phyloP scores from a whole-genome alignment of 2,113 vertebrate species.

The Sprattus sprattus region DNA sequence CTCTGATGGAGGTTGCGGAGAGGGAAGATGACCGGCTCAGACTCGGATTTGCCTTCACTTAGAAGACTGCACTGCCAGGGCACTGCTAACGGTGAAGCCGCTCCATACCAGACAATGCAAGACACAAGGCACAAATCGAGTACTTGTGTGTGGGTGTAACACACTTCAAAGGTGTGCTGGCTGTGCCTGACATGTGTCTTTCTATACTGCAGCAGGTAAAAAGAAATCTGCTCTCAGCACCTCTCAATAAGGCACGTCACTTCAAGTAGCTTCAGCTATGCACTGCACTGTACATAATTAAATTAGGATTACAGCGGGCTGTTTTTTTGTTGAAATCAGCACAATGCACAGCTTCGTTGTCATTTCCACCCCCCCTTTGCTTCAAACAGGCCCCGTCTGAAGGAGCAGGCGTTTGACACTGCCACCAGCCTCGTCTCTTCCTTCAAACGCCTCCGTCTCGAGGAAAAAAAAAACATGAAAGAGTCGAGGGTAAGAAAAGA shows the following conservation, averaged over 20 bases:
- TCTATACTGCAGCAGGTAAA: background rate
- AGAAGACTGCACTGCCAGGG: background rate
- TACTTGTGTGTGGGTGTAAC: background rate
- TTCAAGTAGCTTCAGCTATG: constrained; percentile 24
- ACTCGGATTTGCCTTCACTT: background rate
- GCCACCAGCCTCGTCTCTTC: constrained; percentile 50
- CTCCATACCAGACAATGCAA: background rate
- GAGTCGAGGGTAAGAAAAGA: constrained; percentile 29
- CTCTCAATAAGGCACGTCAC: background rate
- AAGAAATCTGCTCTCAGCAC: background rate
- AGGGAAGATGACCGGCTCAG: background rate
- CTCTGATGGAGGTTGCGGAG: background rate
- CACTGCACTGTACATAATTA: constrained; percentile 53
- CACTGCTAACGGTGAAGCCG: background rate
- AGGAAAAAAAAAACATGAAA: constrained; percentile 62
- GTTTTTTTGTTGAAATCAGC: constrained; percentile 34
- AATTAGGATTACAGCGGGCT: constrained; percentile 43
- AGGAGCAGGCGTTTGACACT: constrained; percentile 40
- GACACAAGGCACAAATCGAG: background rate
- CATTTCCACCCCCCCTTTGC: constrained; percentile 39
- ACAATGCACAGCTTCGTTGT: constrained; percentile 1
- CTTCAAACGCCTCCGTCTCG: constrained; percentile 64
- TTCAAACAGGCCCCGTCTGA: constrained; percentile 49
- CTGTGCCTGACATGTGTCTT: background rate
- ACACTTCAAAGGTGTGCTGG: background rate